Evolutionary conservation across 2,888 invertebrate species (phyloP).

Genomic region (Andrena chrysosceles): DNA sequence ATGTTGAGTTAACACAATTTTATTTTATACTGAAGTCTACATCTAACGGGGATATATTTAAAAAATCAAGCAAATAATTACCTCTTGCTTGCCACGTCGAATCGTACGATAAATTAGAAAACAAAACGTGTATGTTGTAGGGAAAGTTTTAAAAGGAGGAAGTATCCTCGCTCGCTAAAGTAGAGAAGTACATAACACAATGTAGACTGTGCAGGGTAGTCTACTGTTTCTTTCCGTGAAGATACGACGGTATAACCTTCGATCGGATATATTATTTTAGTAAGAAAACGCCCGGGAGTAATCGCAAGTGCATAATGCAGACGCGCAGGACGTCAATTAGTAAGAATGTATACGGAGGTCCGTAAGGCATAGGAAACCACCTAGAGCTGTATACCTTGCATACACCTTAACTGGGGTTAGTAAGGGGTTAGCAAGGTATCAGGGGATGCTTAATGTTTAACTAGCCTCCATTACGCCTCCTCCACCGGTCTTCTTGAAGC

Average conservation of each 20-base stretch:
- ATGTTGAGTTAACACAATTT: too few relatives aligned
- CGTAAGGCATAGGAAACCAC: conserved; percentile 77
- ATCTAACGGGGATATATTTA: not conserved
- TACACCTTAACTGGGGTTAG: conserved; percentile 80
- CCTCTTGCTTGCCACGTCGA: not conserved
- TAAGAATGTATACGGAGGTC: conserved; percentile 84
- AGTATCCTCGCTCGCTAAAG: not conserved
- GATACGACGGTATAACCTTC: conserved; percentile 25
- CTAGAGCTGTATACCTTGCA: conserved; percentile 77
- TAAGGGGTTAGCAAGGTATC: conserved; percentile 83
- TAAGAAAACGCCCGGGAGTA: conserved; percentile 77
- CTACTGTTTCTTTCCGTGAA: conserved; percentile 5
- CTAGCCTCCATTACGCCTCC: conserved; percentile 83
- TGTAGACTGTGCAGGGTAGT: not conserved
- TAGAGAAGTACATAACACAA: conserved; percentile 2
- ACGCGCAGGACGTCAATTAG: conserved; percentile 82
- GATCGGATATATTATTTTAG: conserved; percentile 74
- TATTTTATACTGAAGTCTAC: not conserved
- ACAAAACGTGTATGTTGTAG: not conserved
- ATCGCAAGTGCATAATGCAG: conserved; percentile 81
- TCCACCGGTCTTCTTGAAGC: conserved; percentile 63
- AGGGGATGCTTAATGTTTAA: conserved; percentile 84
- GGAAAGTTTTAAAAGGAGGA: not conserved
- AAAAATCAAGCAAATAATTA: not conserved
- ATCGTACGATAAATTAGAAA: not conserved